These are phyloP conservation scores for Drosophila paramelanica DNA, from an alignment of 2,888 invertebrate genomes.

Conservation along the genomic window DNA sequence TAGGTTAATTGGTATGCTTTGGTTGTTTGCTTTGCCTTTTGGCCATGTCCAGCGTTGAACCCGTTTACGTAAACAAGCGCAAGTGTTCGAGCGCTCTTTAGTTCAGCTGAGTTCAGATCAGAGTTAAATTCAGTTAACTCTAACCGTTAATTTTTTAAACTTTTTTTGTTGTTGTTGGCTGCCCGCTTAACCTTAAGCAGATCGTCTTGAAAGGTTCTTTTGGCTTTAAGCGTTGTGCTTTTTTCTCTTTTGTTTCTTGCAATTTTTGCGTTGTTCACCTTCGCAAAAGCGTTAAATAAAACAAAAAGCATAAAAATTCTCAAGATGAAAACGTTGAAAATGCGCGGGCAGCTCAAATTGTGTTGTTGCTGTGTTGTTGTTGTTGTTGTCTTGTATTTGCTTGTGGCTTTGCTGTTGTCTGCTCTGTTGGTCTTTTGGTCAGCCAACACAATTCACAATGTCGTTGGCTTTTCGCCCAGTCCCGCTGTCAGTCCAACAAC, in stretches of 20 bases:
- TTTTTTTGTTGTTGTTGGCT: neutral
- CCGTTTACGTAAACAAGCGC: constrained; percentile 51
- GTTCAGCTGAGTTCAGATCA: constrained; percentile 6
- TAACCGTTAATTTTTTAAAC: constrained; percentile 47
- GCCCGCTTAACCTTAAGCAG: constrained; percentile 49
- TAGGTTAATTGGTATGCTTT: constrained; percentile 29
- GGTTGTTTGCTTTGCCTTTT: constrained; percentile 45
- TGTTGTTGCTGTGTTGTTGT: constrained; percentile 30
- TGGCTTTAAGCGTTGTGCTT: constrained; percentile 23
- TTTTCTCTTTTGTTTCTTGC: constrained; percentile 17
- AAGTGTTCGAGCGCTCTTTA: constrained; percentile 40
- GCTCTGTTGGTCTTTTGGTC: constrained; percentile 50
- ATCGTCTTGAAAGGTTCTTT: constrained; percentile 46
- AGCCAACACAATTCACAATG: constrained; percentile 57
- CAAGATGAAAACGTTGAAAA: constrained; percentile 69
- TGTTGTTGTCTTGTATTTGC: constrained; percentile 30
- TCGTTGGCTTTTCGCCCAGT: constrained; percentile 63
- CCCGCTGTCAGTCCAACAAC: constrained; percentile 57
- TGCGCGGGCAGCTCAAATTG: constrained; percentile 68
- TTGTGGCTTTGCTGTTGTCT: constrained; percentile 8
- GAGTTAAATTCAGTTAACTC: constrained; percentile 38
- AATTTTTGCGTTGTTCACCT: constrained; percentile 63
- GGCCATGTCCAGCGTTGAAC: constrained; percentile 60
- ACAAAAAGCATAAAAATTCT: constrained; percentile 37
- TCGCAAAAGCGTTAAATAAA: constrained; percentile 48